Conservation (phyloP, 2,888 invertebrate genomes). For the Cheilosia grossa region DNA sequence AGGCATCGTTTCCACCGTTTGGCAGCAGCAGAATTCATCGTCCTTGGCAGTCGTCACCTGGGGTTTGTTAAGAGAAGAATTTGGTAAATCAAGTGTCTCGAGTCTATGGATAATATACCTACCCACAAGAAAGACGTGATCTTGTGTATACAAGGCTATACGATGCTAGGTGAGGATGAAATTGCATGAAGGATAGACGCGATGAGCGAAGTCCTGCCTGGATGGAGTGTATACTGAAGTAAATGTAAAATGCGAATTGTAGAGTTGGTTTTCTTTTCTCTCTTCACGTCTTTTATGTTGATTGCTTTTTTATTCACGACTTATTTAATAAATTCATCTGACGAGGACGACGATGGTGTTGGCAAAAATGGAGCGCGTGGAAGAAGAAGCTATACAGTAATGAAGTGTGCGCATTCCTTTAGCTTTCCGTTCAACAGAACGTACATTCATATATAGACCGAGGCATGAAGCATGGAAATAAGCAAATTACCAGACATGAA, state of each 20-base stretch:
- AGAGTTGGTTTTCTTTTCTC: constrained; percentile 5
- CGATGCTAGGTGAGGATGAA: constrained; percentile 26
- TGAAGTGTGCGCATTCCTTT: constrained; percentile 29
- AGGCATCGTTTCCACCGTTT: constrained; percentile 1
- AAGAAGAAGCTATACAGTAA: constrained; percentile 6
- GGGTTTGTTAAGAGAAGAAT: constrained; percentile 47
- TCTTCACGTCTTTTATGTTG: constrained; percentile 42
- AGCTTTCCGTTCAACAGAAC: constrained; percentile 19
- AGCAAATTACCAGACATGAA: constrained; percentile 58
- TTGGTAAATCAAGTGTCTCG: constrained; percentile 54
- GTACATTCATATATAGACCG: background rate
- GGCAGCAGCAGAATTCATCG: constrained; percentile 4
- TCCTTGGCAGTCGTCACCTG: constrained; percentile 38
- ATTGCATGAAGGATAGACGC: constrained; percentile 59
- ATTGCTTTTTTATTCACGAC: constrained; percentile 68
- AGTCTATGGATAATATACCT: constrained; percentile 6
- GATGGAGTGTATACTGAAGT: constrained; percentile 7
- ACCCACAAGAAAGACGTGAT: constrained; percentile 18
- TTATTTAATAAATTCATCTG: constrained; percentile 64
- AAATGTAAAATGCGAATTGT: constrained; percentile 33
- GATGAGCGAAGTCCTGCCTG: constrained; percentile 32
- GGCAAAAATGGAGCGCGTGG: background rate
- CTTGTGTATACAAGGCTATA: background rate
- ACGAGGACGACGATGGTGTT: constrained; percentile 1
- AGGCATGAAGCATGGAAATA: constrained; percentile 32